Conservation (phyloP, 2,797 vertebrate genomes). For the Microctenopoma steveboyesi region DNA sequence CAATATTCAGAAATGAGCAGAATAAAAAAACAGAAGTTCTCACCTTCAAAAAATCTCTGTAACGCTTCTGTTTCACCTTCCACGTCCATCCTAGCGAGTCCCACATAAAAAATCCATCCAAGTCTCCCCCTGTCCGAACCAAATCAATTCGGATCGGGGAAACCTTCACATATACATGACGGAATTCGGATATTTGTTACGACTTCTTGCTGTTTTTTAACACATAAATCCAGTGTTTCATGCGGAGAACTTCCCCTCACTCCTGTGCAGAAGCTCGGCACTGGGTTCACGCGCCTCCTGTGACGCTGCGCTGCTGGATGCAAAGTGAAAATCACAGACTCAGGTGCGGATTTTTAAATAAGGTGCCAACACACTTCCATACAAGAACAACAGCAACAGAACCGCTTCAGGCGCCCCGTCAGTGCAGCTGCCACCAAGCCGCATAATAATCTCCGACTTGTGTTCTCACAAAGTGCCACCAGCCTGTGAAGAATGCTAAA, state of each 20-base stretch:
- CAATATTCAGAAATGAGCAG: background rate
- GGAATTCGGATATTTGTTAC: slow-evolving; percentile 19
- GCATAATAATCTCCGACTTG: slow-evolving; percentile 22
- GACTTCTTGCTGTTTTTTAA: slow-evolving; percentile 26
- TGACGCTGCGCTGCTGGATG: slow-evolving; percentile 10
- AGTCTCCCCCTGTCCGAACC: slow-evolving; percentile 76
- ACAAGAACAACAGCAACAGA: background rate
- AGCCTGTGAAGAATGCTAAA: background rate
- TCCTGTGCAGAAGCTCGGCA: slow-evolving; percentile 28
- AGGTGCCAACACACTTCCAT: slow-evolving; percentile 15
- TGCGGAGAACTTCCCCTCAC: slow-evolving; percentile 18
- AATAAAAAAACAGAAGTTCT: slow-evolving; percentile 38
- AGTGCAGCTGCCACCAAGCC: slow-evolving; percentile 16
- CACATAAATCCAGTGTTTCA: slow-evolving; percentile 42
- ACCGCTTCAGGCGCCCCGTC: slow-evolving; percentile 33
- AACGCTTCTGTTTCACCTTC: slow-evolving; percentile 98
- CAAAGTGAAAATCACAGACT: slow-evolving; percentile 12
- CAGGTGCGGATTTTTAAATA: background rate
- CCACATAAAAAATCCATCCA: slow-evolving; percentile 86
- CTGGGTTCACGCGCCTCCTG: slow-evolving; percentile 28
- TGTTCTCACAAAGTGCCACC: background rate
- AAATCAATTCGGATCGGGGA: slow-evolving; percentile 75
- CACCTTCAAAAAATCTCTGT: slow-evolving; percentile 99
- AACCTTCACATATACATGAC: slow-evolving; percentile 76
- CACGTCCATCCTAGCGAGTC: slow-evolving; percentile 94